Base-by-base conservation (phyloP, 2,888 invertebrate genomes). In the Augochlorella aurata region DNA sequence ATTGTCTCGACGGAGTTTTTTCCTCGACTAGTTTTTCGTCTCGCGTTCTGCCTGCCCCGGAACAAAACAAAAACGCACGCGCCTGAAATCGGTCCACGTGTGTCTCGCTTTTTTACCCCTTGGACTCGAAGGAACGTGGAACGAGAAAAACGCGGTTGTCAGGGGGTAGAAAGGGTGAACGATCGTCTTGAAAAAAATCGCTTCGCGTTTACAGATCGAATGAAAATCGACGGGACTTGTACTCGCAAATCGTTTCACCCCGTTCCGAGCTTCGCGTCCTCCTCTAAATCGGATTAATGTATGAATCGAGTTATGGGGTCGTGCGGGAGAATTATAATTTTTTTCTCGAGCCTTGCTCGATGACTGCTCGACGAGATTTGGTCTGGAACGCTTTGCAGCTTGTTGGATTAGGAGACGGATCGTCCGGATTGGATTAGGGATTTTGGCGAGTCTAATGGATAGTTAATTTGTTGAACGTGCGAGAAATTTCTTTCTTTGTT, bases 1-100 rank as follows among this genome's bases (percentile, higher is more conserved):
- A 91, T 92, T 91, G 91, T 92, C 86, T 90, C 85, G 82, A 10
- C 72, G 78, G 74, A 83, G 84, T 82, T 77, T 67, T 38, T 18
- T 18, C 38, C 0, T 16, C 29, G 9, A 18, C 78, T 58, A 50
- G 88, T 87, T 68, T 81, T 87, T 79, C 77, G 65, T 70, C n/a
- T 65, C 82, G 82, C 85, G 86, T 87, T 89, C 84, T 86, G 87
- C 72, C 65, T 47, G 45, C 76, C 54, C 65, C 68, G 44, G 61
- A 24, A 69, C 69, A 76, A 88, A 86, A 87, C 87, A 84, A 83
- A 65, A 84, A 84, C 82, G 82, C 83, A 89, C 86, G 77, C 83
- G 83, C 68, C 82, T 72, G 61, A 50, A 16, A 12, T 65, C 81
- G 78, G 74, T 68, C 84, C 77, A 77, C 82, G 85, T 80, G 81